phyloP scores from a whole-genome alignment of 2,113 vertebrate genomes.

The Aldabrachelys gigantea region DNA sequence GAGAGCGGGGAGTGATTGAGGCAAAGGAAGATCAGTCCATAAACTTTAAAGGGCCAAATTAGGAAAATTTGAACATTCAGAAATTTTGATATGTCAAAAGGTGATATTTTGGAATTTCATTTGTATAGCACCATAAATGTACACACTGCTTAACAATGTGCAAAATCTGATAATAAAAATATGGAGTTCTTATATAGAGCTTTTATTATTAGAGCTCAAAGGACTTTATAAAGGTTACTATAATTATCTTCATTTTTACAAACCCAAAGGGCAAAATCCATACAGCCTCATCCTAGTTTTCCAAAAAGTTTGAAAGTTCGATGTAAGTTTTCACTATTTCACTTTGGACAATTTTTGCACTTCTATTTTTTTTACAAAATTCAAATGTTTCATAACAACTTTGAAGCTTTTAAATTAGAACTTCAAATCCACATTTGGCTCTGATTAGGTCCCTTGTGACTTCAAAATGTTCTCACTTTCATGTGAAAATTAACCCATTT shows the following conservation, averaged over 20 bases:
- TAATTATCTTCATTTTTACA: background rate
- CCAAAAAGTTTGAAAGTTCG: background rate
- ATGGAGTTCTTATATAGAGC: background rate
- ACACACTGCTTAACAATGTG: background rate
- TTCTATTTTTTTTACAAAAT: background rate
- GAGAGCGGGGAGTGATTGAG: too few species aligned
- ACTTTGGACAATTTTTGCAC: background rate
- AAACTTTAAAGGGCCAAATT: background rate
- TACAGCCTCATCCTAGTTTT: background rate
- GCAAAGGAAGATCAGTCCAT: background rate
- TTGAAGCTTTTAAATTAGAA: background rate
- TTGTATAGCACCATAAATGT: background rate
- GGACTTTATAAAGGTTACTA: background rate
- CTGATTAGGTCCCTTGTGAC: background rate
- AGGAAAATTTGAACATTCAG: background rate
- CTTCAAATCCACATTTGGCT: background rate
- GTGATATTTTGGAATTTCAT: background rate
- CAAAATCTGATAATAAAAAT: background rate
- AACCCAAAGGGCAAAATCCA: background rate
- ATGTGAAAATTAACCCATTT: background rate
- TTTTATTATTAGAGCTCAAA: background rate
- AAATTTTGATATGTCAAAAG: background rate
- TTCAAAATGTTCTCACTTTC: background rate
- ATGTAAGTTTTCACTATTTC: background rate
- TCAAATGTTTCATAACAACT: background rate